phyloP scores from a whole-genome alignment of 1,140 invertebrate species.

The Hirudo medicinalis region DNA sequence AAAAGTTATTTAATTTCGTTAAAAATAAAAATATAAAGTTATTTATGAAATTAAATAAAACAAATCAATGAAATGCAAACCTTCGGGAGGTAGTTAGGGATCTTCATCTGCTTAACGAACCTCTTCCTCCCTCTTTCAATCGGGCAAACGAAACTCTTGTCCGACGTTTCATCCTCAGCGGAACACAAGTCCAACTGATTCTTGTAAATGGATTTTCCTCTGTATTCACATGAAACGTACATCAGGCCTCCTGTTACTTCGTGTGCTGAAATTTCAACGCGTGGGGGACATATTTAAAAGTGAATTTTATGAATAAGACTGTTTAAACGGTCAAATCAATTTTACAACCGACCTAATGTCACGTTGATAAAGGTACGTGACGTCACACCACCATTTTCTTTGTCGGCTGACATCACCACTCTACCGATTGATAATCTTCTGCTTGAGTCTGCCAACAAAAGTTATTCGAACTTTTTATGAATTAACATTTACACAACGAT shows the following conservation, averaged over 20 bases:
- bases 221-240: constrained; percentile 25
- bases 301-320: neutral
- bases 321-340: neutral
- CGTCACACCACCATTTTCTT: constrained; percentile 27
- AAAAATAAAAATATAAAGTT: too few relatives aligned
- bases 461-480: too few relatives aligned
- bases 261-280: constrained; percentile 20
- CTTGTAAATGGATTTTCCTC: constrained; percentile 30
- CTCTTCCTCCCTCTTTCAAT: constrained; percentile 23
- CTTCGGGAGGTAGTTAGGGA: constrained; percentile 32
- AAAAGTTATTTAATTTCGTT: neutral
- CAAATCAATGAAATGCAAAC: constrained; percentile 11
- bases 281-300: neutral
- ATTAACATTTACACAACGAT: too few relatives aligned
- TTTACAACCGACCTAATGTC: constrained; percentile 26
- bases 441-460: too few relatives aligned
- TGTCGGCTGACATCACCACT: constrained; percentile 25
- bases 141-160: constrained; percentile 29
- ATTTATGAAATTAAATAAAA: neutral
- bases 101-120: constrained; percentile 28
- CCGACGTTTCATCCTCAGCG: constrained; percentile 27
- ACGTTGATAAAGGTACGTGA: constrained; percentile 27
- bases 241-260: constrained; percentile 26
- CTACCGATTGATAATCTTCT: constrained; percentile 26
- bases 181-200: constrained; percentile 33